Evolutionary conservation across 2,113 vertebrate species (phyloP).

Genomic region (Cyanistes caeruleus): DNA sequence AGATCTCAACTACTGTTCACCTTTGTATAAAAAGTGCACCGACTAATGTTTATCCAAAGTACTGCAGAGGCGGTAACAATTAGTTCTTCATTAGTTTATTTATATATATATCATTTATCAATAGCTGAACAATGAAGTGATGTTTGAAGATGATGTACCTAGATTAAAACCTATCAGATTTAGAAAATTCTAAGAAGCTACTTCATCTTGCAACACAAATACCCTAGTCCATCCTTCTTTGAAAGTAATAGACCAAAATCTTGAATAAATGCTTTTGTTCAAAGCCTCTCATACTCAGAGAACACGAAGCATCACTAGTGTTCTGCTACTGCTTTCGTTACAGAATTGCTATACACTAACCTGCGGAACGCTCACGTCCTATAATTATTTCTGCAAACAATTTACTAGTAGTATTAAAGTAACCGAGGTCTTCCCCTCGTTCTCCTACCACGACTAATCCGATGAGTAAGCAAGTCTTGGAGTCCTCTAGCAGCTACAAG

Average conservation of each 20-base stretch:
- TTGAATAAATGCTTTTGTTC: background rate
- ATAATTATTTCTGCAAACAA: background rate
- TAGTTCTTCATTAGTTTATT: background rate
- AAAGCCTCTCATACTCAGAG: background rate
- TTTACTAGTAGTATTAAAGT: background rate
- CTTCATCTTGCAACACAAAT: background rate
- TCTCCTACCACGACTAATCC: background rate
- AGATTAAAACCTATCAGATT: background rate
- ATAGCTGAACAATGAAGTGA: background rate
- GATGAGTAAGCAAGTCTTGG: background rate
- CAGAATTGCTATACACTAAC: rapidly evolving
- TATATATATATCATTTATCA: background rate
- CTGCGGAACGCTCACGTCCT: background rate
- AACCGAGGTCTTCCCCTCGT: background rate
- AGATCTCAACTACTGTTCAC: background rate
- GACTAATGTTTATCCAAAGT: background rate
- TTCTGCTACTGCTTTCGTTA: background rate
- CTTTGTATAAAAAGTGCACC: background rate
- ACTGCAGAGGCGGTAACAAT: background rate
- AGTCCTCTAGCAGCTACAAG: background rate
- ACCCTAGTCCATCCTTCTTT: background rate
- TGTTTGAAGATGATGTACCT: background rate
- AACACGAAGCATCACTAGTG: background rate
- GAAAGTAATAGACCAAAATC: background rate
- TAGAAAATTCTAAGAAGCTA: background rate